Evolutionary conservation across 2,888 invertebrate genomes (phyloP).

Genomic region (Plagodis dolabraria): DNA sequence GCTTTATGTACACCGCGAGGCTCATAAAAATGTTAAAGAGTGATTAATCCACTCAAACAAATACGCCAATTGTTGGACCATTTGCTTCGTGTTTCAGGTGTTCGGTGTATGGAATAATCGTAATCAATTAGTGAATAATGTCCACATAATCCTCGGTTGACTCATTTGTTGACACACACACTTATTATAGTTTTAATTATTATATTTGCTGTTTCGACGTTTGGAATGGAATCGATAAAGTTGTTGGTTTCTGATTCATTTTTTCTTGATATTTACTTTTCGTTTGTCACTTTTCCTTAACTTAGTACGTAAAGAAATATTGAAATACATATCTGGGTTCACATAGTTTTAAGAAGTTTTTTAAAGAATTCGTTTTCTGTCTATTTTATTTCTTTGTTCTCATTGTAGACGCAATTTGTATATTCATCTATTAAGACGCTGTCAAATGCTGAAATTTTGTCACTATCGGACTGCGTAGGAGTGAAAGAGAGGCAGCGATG

Average conservation of each 20-base stretch:
- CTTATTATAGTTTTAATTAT: slow-evolving; percentile 20
- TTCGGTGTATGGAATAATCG: slow-evolving; percentile 30
- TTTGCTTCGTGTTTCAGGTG: slow-evolving; percentile 28
- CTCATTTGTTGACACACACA: slow-evolving; percentile 32
- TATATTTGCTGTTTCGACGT: slow-evolving; percentile 12
- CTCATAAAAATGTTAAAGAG: slow-evolving; percentile 14
- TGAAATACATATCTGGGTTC: too few relatives aligned
- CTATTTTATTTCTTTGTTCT: slow-evolving; percentile 18
- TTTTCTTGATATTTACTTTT: not conserved
- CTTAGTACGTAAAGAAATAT: too few relatives aligned
- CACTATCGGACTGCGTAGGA: too few relatives aligned
- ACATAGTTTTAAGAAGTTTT: not conserved
- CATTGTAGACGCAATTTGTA: slow-evolving; percentile 18
- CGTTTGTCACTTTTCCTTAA: too few relatives aligned
- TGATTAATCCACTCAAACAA: slow-evolving; percentile 23
- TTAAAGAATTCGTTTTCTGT: not conserved
- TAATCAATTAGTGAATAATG: slow-evolving; percentile 46
- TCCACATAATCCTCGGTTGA: slow-evolving; percentile 33
- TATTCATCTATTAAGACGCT: slow-evolving; percentile 26
- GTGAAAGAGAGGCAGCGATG: too few relatives aligned
- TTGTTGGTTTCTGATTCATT: slow-evolving; percentile 2
- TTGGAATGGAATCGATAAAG: not conserved
- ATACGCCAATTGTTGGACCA: slow-evolving; percentile 10
- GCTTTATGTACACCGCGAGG: not conserved
- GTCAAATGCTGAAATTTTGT: too few relatives aligned